Evolutionary conservation across 64 coral and sea anemone species (phyloP), one percentile per base, ranked within the genome.

Genomic region (Platygyra sinensis): DNA sequence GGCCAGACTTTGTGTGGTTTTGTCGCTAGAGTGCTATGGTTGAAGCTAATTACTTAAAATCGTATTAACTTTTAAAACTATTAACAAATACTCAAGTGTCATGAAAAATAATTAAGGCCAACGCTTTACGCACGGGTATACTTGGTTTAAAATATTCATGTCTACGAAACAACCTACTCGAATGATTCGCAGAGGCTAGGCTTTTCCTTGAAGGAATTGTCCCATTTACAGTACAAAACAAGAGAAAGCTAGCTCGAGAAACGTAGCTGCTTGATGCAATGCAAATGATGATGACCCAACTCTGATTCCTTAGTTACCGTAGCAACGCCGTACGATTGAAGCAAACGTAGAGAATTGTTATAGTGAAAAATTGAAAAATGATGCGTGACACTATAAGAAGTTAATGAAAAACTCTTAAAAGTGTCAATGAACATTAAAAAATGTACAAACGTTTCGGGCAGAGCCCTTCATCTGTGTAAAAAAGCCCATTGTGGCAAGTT

Each of bases 11-110:
- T 10, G 18, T 52, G 22, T 52, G 77, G 24, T 60, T 59, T 79
- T 57, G 49, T 79, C 52, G 11, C 49, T 25, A n/a, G 12, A 77
- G 25, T 69, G 65, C 65, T 69, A 30, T 79, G 74, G 18, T 77
- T 30, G 64, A 76, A 76, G 39, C 74, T 76, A 76, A 76, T 76
- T 42, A 50, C 74, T 77, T 77, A 77, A 77, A 77, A 77, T 77
- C 74, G 39, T 77, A 77, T 77, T 77, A 50, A 50, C 33, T 42
- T 50, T 75, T 10, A 24, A 77, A 77, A 77, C 74, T 77, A 50
- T 77, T 49, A 77, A 77, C 74, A 24, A 77, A 50, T 24, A 77
- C 39, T 77, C 18, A 50, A 50, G 74, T 77, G 74, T n/a, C 36
- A 42, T 38, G 2, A 20, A 57, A 11, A 8, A 52, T 77, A 50